Conservation (phyloP, 1,140 invertebrate species). For the Choristoneura fumiferana region DNA sequence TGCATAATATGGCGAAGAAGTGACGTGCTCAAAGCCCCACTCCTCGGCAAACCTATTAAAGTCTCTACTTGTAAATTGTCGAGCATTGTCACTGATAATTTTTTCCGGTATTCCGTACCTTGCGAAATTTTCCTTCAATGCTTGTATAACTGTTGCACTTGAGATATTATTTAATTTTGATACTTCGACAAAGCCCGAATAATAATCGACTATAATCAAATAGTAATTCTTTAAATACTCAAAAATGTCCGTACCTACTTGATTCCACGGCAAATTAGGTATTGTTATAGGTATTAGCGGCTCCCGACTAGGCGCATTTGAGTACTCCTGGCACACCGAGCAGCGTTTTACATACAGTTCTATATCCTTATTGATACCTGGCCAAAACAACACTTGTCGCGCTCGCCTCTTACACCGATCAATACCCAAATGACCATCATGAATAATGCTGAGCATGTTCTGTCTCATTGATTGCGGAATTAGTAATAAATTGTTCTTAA, state of each 20-base stretch:
- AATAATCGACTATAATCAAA: too few relatives aligned
- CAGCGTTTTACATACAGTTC: background rate
- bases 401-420: slow-evolving; percentile 39
- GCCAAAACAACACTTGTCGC: slow-evolving; percentile 24
- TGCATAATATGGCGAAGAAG: background rate
- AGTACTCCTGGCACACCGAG: too few relatives aligned
- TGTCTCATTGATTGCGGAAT: slow-evolving; percentile 26
- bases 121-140: background rate
- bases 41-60: background rate
- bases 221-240: too few relatives aligned
- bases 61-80: background rate
- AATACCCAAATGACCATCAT: slow-evolving; percentile 51
- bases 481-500: slow-evolving; percentile 18
- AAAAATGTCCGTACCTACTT: too few relatives aligned
- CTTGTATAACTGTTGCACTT: background rate
- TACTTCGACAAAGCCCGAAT: background rate
- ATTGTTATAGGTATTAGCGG: too few relatives aligned
- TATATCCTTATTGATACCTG: slow-evolving; percentile 5
- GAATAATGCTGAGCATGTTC: slow-evolving; percentile 33
- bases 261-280: too few relatives aligned
- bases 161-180: background rate
- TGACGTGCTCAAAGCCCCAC: background rate
- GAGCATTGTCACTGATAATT: background rate
- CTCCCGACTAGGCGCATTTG: too few relatives aligned
- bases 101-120: too few relatives aligned